Percentiles rank a stretch among this genome's conserved stretches.
phyloP scores from a whole-genome alignment of 2,888 invertebrate genomes.

The Drosophila peninsularis region DNA sequence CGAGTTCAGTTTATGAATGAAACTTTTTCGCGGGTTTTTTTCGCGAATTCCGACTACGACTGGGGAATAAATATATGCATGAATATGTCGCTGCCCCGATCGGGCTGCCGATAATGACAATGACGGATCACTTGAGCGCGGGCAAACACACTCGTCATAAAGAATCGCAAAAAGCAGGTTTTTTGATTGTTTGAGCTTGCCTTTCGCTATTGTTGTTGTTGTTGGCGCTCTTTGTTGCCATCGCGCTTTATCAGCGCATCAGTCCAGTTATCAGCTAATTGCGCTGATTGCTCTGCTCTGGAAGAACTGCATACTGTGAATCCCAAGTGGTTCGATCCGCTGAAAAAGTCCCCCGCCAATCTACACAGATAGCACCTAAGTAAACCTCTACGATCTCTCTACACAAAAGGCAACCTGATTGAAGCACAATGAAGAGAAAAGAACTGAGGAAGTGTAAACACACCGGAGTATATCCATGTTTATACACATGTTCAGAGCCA shows the following conservation, averaged over 20 bases:
- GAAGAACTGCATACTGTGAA: conserved; percentile 27
- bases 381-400: background rate
- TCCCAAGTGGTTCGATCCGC: conserved; percentile 18
- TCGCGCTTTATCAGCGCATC: conserved; percentile 27
- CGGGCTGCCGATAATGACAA: background rate
- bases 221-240: conserved; percentile 15
- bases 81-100: conserved; percentile 21
- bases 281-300: conserved; percentile 4
- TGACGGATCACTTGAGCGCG: conserved; percentile 6
- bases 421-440: conserved; percentile 6
- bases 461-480: background rate
- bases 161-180: conserved; percentile 6
- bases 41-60: background rate
- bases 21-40: conserved; percentile 15
- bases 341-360: conserved; percentile 36
- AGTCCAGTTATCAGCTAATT: conserved; percentile 29
- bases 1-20: conserved; percentile 35
- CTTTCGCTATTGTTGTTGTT: background rate
- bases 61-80: conserved; percentile 2
- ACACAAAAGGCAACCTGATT: conserved; percentile 7
- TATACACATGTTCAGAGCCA: background rate
- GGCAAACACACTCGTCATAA: conserved; percentile 7
- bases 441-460: conserved; percentile 4
- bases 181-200: background rate
- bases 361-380: conserved; percentile 4